Base-by-base conservation (phyloP, 1,140 invertebrate genomes). In the Apocrypta bakeri region DNA sequence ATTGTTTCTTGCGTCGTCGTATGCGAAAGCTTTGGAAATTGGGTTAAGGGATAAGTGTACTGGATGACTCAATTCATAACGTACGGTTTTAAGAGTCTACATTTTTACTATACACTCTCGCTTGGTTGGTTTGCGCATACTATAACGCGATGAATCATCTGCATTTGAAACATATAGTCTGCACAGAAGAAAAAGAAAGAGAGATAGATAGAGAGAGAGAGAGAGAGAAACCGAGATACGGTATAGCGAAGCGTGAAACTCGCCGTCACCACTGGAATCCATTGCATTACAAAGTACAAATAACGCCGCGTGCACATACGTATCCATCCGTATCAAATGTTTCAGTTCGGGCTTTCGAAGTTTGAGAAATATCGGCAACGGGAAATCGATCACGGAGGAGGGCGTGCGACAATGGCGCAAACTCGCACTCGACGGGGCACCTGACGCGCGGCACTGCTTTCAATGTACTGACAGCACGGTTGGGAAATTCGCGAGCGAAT, bases 371-470 rank as follows among this genome's bases (percentile, higher is more conserved):
- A 66, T 29, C 25, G 64, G 3, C 64, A 12, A 56, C 29, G 27
- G 48, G 14, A 61, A 75, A 75, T 61, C 42, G 73, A 75, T 75
- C 73, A 25, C 14, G 48, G 48, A 21, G 48, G 48, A 37, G 33
- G 33, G 33, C 33, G 33, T 9, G 27, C 14, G 73, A 14, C 73
- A 33, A 61, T 27, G 73, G 25, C 42, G 73, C 48, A 24, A 61
- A 48, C 27, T 27, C 42, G 12, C 14, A 17, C 14, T 48, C 14
- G 48, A 21, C 11, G 42, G 14, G 42, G 4, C 12, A 48, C 42
- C 63, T 24, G 63, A 66, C 64, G 64, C 64, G 63, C 63, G 64
- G 14, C n/a, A 27, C 64, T 11, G 64, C 64, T 66, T 29, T 66
- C 64, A 17, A 29, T 27, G 25, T 17, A 66, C 27, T 66, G 27